Evolutionary conservation across 2,113 vertebrate genomes (phyloP).

Genomic region (Muntiacus muntjak): DNA sequence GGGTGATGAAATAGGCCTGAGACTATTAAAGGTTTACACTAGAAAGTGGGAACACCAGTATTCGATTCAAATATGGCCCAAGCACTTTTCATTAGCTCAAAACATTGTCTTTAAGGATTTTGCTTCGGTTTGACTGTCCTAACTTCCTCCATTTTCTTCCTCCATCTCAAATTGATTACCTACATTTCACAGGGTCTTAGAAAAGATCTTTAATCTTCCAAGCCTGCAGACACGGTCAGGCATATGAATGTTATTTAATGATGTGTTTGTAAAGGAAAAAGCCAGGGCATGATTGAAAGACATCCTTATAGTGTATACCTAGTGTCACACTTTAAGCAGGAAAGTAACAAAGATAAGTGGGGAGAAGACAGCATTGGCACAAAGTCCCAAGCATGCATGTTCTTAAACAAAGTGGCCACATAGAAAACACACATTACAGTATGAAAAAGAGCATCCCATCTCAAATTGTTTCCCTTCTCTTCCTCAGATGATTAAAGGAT

Average conservation of each 20-base stretch:
- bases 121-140: background rate
- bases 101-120: conserved; percentile 12
- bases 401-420: conserved; percentile 66
- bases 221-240: background rate
- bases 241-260: conserved; percentile 48
- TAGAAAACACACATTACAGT: conserved; percentile 57
- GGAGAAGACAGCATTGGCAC: conserved; percentile 54
- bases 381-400: conserved; percentile 49
- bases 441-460: conserved; percentile 55
- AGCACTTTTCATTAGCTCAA: background rate
- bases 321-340: conserved; percentile 68
- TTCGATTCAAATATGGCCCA: background rate
- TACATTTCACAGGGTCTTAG: conserved; percentile 26
- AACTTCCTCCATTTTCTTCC: background rate
- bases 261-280: conserved; percentile 41
- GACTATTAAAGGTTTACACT: background rate
- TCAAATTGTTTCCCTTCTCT: conserved; percentile 66
- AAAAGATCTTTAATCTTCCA: conserved; percentile 49
- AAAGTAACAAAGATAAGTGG: conserved; percentile 59
- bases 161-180: conserved; percentile 13
- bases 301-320: conserved; percentile 60
- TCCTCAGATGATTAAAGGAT: conserved; percentile 64
- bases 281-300: conserved; percentile 65
- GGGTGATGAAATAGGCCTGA: background rate
- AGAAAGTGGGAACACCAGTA: background rate